phyloP scores from a whole-genome alignment of 2,888 invertebrate genomes.

The Lissocephala sabroskyi region DNA sequence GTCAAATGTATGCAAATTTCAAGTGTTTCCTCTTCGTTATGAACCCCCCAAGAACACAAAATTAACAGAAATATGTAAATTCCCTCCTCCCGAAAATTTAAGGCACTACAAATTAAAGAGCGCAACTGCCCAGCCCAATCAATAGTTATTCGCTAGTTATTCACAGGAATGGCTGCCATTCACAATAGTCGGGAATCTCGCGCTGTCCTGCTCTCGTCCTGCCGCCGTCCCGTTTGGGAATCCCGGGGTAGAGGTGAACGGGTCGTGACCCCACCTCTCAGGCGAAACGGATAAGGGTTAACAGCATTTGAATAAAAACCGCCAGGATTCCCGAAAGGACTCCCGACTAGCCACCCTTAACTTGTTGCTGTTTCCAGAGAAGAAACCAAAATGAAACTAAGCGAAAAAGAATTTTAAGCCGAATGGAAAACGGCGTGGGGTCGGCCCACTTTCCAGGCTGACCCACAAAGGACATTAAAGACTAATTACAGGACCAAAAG shows the following conservation, averaged over 20 bases:
- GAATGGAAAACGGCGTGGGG: conserved; percentile 6
- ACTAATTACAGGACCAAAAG: too few species aligned
- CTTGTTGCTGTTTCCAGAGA: conserved; percentile 59
- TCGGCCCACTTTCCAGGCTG: conserved; percentile 24
- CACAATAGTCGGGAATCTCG: conserved; percentile 27
- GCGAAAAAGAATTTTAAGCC: conserved; percentile 14
- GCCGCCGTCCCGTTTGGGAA: conserved; percentile 55
- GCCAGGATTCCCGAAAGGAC: conserved; percentile 9
- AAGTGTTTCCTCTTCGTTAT: conserved; percentile 70
- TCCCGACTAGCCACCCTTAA: conserved; percentile 63
- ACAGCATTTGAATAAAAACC: conserved; percentile 48
- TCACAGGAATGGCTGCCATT: conserved; percentile 7
- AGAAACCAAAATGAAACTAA: conserved; percentile 34
- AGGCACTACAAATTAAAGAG: not conserved
- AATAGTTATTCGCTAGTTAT: too few species aligned
- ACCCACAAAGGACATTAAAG: conserved; percentile 23
- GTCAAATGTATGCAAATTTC: conserved; percentile 67
- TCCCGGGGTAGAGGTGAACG: conserved; percentile 23
- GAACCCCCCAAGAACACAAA: conserved; percentile 67
- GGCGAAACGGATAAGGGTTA: conserved; percentile 64
- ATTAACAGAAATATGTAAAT: conserved; percentile 70
- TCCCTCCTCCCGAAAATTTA: conserved; percentile 38
- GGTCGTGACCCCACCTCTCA: conserved; percentile 64
- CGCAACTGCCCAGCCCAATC: too few species aligned
- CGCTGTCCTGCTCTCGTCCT: conserved; percentile 2